A percentile compares a stretch with the other conserved stretches of the same genome.
Evolutionary conservation across 37 sponge, comb jelly and placozoan genomes (phyloP).

Genomic region (Theonella swinhoei): DNA sequence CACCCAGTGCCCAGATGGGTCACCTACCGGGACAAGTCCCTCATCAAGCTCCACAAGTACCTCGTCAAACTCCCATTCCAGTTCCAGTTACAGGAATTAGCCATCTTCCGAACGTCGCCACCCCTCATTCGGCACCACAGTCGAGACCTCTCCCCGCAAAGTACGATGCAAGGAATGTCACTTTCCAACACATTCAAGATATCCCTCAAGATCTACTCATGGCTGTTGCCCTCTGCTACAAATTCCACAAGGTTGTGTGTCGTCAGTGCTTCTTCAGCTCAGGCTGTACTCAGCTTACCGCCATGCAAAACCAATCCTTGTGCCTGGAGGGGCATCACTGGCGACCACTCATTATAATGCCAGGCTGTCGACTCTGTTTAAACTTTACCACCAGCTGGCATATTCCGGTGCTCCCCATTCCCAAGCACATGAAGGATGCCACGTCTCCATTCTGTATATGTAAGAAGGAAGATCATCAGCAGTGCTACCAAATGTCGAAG

Average conservation of each 20-base stretch:
- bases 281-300: not conserved
- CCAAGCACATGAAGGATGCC: conserved; percentile 50
- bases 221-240: conserved; percentile 47
- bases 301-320: not conserved
- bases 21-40: too few relatives aligned
- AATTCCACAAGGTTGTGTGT: conserved; percentile 28
- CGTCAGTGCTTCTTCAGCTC: conserved; percentile 58
- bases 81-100: too few relatives aligned
- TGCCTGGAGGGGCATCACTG: conserved; percentile 46
- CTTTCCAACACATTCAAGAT: not conserved
- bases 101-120: too few relatives aligned
- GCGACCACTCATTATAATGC: conserved; percentile 53
- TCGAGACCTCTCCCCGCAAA: not conserved
- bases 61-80: too few relatives aligned
- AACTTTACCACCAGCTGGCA: not conserved
- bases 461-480: conserved; percentile 37
- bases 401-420: conserved; percentile 53
- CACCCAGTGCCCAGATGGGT: too few relatives aligned
- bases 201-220: conserved; percentile 43
- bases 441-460: conserved; percentile 43
- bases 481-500: conserved; percentile 42
- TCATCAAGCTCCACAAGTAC: too few relatives aligned
- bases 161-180: conserved; percentile 19
- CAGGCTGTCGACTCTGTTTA: conserved; percentile 40
- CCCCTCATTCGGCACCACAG: not conserved